These are phyloP conservation scores for Andrena haemorrhoa DNA, from an alignment of 2,888 invertebrate species.

Conservation along the genomic window DNA sequence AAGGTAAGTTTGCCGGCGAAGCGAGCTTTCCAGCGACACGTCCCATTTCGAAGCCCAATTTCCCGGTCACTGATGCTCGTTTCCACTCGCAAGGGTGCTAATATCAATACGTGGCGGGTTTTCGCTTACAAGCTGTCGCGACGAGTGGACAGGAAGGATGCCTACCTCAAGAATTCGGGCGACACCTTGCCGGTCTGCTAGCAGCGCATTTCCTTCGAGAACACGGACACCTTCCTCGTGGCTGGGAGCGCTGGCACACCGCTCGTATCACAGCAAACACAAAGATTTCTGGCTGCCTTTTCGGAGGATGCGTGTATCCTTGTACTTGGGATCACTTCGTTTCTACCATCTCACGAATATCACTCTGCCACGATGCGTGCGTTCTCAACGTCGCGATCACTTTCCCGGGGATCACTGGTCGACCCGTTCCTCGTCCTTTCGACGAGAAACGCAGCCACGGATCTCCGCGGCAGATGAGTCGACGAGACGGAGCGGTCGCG, in stretches of 20 bases:
- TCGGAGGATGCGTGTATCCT: constrained; percentile 7
- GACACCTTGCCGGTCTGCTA: constrained; percentile 79
- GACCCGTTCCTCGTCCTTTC: constrained; percentile 18
- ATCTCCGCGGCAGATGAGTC: constrained; percentile 34
- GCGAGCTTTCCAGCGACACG: constrained; percentile 19
- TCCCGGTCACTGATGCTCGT: constrained; percentile 5
- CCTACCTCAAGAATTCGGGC: constrained; percentile 80
- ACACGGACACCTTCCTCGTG: constrained; percentile 31
- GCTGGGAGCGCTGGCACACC: constrained; percentile 15
- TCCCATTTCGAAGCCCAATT: constrained; percentile 26
- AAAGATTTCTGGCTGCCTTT: background rate
- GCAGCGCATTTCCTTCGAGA: constrained; percentile 75
- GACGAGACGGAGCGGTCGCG: constrained; percentile 30
- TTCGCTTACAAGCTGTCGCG: background rate
- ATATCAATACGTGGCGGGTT: background rate
- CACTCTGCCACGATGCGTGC: constrained; percentile 18
- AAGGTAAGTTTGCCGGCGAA: constrained; percentile 5
- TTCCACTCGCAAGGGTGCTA: background rate
- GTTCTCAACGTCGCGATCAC: constrained; percentile 17
- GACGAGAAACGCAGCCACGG: constrained; percentile 17
- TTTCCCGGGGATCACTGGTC: constrained; percentile 17
- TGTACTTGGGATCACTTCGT: background rate
- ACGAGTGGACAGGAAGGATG: background rate
- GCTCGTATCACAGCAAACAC: constrained; percentile 36
- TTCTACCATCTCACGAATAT: constrained; percentile 24